These are phyloP conservation scores for Arctocebus calabarensis DNA, from an alignment of 2,797 vertebrate genomes.

Conservation along the genomic window DNA sequence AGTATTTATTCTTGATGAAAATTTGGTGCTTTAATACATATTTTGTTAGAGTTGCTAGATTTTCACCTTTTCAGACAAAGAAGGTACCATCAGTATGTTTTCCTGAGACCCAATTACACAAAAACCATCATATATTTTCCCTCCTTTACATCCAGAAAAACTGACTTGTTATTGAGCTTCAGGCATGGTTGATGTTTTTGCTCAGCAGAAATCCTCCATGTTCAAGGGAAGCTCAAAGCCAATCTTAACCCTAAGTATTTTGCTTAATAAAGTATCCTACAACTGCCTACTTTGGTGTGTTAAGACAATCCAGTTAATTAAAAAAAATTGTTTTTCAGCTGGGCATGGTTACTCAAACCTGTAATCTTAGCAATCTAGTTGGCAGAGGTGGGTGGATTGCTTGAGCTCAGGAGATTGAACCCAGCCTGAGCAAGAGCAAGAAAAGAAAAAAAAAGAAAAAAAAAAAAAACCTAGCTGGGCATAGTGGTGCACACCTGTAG, in stretches of 20 bases:
- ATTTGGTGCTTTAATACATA: slow-evolving; percentile 14
- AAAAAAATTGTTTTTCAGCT: too few relatives aligned
- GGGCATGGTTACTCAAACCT: too few relatives aligned
- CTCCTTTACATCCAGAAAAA: background rate
- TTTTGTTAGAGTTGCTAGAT: slow-evolving; percentile 16
- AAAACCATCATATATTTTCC: background rate
- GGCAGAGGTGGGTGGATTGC: too few relatives aligned
- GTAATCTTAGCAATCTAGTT: too few relatives aligned
- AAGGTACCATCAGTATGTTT: background rate
- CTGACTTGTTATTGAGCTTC: background rate
- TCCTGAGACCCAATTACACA: background rate
- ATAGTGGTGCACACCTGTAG: too few relatives aligned
- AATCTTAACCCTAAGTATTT: background rate
- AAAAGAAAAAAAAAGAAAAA: too few relatives aligned
- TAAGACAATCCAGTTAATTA: background rate
- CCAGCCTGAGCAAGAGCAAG: too few relatives aligned
- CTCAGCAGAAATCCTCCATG: background rate
- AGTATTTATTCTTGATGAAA: background rate
- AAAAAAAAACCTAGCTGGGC: too few relatives aligned
- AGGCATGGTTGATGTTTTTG: background rate
- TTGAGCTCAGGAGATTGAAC: too few relatives aligned
- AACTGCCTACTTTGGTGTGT: background rate
- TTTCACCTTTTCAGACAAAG: background rate
- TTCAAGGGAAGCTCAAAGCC: background rate
- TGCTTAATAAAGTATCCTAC: background rate